These are phyloP conservation scores for Falco punctatus DNA, from an alignment of 2,113 vertebrate species.

Conservation along the genomic window DNA sequence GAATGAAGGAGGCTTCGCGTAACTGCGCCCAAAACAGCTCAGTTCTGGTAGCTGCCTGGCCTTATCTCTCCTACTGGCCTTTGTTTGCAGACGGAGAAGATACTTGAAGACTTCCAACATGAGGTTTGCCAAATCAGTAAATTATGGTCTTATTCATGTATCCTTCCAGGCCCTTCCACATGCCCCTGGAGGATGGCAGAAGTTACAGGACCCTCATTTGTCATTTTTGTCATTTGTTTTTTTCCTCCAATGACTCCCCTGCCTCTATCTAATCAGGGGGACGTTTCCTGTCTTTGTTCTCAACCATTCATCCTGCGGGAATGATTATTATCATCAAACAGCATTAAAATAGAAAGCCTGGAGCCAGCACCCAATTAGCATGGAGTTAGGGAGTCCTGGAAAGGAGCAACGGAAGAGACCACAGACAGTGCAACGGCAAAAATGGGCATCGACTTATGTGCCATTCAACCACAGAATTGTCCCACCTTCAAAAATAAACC, in stretches of 20 bases:
- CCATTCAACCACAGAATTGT: neutral
- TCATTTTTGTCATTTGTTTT: constrained; percentile 76
- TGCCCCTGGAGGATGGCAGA: constrained; percentile 51
- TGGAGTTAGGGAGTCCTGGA: constrained; percentile 10
- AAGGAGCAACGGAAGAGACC: neutral
- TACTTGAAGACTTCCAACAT: constrained; percentile 1
- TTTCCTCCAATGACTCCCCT: constrained; percentile 39
- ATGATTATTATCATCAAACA: constrained; percentile 80
- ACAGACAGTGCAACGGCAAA: neutral
- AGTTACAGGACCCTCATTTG: constrained; percentile 55
- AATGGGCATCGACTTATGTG: neutral
- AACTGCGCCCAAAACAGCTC: neutral
- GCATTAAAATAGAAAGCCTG: constrained; percentile 75
- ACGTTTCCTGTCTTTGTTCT: constrained; percentile 80
- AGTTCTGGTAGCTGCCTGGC: neutral
- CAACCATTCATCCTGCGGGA: constrained; percentile 64
- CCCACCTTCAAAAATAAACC: neutral
- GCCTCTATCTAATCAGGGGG: constrained; percentile 78
- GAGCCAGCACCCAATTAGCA: constrained; percentile 64
- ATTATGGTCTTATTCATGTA: neutral
- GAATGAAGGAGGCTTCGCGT: neutral
- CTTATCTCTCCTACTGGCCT: constrained; percentile 6
- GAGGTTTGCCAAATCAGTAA: constrained; percentile 20
- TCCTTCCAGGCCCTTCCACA: constrained; percentile 40
- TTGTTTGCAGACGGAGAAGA: constrained; percentile 43